Evolutionary conservation across 2,797 vertebrate genomes (phyloP), one percentile per base, ranked within the genome.

Genomic region (Semotilus atromaculatus): DNA sequence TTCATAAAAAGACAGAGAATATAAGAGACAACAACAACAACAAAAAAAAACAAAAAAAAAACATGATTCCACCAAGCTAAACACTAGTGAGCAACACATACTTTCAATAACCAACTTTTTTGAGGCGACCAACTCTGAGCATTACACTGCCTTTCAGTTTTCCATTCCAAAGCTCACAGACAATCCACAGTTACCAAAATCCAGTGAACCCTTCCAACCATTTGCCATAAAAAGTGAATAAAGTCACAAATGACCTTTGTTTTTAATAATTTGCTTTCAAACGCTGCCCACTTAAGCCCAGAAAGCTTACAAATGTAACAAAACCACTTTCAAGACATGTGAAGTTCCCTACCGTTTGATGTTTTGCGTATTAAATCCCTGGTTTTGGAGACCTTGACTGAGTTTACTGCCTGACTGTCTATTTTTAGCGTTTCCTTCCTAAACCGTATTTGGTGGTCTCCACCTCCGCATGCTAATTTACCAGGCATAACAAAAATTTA

Each of bases 361-460:
- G 83, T 66, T 83, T 86, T 14, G 58, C 34, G 72, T 74, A 78
- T 64, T 86, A 85, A 89, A 89, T 89, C 86, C 87, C 31, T 53
- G 14, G 80, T 75, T 71, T 80, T 38, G 66, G 58, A 70, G 74
- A 88, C 40, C 21, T 67, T 70, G 68, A 58, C 51, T 79, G 84
- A 79, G 86, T 78, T 81, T 51, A 48, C 51, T 70, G 79, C 68
- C 79, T 87, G 78, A 76, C 66, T 87, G 88, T 85, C 89, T 94
- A 94, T 93, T 94, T 94, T 94, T 93, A 91, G 88, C 16, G 5
- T 87, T 89, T 91, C 79, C 83, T 87, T 90, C 31, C 31, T 89
- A 88, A 93, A 80, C 64, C 91, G 91, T 93, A 88, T 90, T 91
- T 88, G 89, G 92, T 90, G 86, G 83, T 88, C 90, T 91, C 89